These are phyloP conservation scores for Anthophora plumipes DNA, from an alignment of 2,888 invertebrate species.

Conservation along the genomic window DNA sequence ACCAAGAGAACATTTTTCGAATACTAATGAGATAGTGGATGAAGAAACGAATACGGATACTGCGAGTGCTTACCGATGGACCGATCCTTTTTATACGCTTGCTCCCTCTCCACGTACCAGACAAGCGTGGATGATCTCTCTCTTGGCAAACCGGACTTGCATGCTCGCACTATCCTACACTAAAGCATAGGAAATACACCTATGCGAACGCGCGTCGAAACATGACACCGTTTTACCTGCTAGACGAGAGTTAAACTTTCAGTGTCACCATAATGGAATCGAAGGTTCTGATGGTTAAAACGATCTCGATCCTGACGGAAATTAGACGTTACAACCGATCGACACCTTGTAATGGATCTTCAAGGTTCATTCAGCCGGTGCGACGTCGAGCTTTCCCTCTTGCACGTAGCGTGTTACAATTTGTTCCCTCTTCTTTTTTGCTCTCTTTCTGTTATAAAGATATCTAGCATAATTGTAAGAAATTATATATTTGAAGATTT, in stretches of 20 bases:
- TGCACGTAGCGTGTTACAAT: neutral
- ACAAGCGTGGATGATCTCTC: slow-evolving; percentile 60
- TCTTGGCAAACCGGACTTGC: slow-evolving; percentile 67
- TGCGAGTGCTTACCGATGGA: slow-evolving; percentile 72
- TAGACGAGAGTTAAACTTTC: slow-evolving; percentile 38
- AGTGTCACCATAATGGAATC: slow-evolving; percentile 10
- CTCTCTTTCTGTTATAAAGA: neutral
- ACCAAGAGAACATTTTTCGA: slow-evolving; percentile 69
- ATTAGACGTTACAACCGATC: neutral
- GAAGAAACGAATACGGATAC: slow-evolving; percentile 74
- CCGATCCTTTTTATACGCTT: slow-evolving; percentile 81
- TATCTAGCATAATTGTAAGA: neutral
- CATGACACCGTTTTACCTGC: slow-evolving; percentile 27
- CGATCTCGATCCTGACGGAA: neutral
- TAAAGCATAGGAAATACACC: slow-evolving; percentile 52
- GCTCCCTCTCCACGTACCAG: slow-evolving; percentile 75
- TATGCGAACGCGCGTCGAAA: slow-evolving; percentile 41
- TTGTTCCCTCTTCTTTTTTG: neutral
- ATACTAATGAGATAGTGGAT: slow-evolving; percentile 43
- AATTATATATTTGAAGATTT: neutral
- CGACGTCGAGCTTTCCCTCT: neutral
- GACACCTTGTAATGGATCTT: neutral
- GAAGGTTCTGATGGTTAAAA: neutral
- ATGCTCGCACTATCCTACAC: slow-evolving; percentile 63
- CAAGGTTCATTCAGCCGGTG: neutral